Evolutionary conservation across 92 coral and sea anemone species (phyloP), one percentile per base, ranked within the genome.

Genomic region (Actinernus sp.): DNA sequence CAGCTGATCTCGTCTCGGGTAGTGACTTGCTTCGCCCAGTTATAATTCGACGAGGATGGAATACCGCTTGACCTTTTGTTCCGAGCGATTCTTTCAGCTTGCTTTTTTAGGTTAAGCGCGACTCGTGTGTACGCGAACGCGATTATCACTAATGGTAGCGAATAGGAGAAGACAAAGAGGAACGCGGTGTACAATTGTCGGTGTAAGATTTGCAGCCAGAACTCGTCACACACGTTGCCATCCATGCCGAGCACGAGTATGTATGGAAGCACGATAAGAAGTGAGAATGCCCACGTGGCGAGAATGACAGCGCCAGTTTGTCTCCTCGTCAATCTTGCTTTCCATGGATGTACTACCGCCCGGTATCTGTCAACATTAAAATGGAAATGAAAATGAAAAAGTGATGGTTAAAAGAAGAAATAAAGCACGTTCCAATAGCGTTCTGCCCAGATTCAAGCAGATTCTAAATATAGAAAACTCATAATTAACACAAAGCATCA

Each of bases 261-360:
- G 63, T 90, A 90, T 30, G 97, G 97, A 16, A 90, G 58, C 44
- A 90, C 92, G 2, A 90, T 73, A 18, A 81, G 32, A 21, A 79
- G 31, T 17, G 97, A 90, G 65, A 90, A 58, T 28, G 76, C 7
- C 97, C 97, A 90, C 28, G 92, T 85, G 28, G 60, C 34, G 8
- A 72, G 23, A 6, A 85, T 73, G 20, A 90, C 84, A 24, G 74
- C 32, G 23, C 62, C 39, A 3, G 97, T 90, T 53, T 90, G 97
- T 25, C 45, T 54, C 30, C 45, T 55, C 5, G 86, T 85, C 25
- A 90, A 55, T 38, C 86, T 79, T 32, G 92, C 82, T 32, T 90
- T 90, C 61, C 80, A 72, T 13, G 97, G 92, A 57, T 90, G 87
- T 12, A 90, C 87, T 21, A 90, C 97, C 4, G 97, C 97, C 3